Base-by-base conservation (phyloP, 2,888 invertebrate species). In the Desoria tigrina region DNA sequence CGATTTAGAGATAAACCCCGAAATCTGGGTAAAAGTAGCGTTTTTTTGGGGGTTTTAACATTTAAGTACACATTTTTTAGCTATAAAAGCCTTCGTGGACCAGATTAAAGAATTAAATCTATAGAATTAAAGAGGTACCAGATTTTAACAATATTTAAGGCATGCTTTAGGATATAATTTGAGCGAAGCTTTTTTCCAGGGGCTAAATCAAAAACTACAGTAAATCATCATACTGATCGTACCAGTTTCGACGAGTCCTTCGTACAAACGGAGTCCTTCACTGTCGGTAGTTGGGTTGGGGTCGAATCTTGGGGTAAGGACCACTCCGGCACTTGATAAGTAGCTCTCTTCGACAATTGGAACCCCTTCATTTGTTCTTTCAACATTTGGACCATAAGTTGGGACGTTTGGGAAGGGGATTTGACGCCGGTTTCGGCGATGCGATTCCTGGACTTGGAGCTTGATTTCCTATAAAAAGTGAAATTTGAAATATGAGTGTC, bases 261-360 rank as follows among this genome's bases (percentile, higher is more conserved):
- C 77, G 61, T 78, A 78, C n/a, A 78, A 64, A 18, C 77, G 69
- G n/a, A 78, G 66, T n/a, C 77, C 78, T 71, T 78, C 77, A 50
- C 76, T 76, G 9, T 76, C 71, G 11, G 70, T 67, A 28, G 72
- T 66, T 16, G 67, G 54, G 11, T 66, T 63, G 23, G 61, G 60
- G 14, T 45, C 57, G 56, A 57, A 58, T 55, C 63, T 57, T 27
- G 61, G 39, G 18, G 9, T 32, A n/a, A 55, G 32, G 27, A 53
- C 23, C 1, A 49, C 55, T 3, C 65, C 67, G 16, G 64, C 42
- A 58, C 71, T 71, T 27, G 68, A 67, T 18, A 71, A 56, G 55
- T 76, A 76, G 54, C 73, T 73, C 11, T 51, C 54, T 42, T 74
- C 73, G 0, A 76, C 39, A 49, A 74, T 74, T 6, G 74, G 74